Evolutionary conservation across 2,797 vertebrate genomes (phyloP).

Genomic region (Hyperoplus immaculatus): DNA sequence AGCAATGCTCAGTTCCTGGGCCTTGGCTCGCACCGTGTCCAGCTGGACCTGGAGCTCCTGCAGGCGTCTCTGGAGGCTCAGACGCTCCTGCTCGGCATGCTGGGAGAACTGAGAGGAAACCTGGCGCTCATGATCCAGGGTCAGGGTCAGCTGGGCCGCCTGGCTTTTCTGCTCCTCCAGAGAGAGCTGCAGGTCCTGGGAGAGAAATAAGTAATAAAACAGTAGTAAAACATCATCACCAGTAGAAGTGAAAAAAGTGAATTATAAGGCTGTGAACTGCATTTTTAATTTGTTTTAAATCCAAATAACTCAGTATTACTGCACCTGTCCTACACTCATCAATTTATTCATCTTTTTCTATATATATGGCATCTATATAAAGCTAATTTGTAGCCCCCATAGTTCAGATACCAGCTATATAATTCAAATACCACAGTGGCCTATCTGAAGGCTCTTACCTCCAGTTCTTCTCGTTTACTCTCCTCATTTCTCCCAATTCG

Average conservation of each 20-base stretch:
- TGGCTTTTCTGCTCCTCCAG: constrained; percentile 88
- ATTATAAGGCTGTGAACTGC: neutral
- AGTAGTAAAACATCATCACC: neutral
- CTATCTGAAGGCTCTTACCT: constrained; percentile 82
- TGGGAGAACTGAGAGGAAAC: constrained; percentile 85
- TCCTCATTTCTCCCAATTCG: constrained; percentile 86
- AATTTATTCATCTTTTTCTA: neutral
- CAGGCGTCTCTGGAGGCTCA: constrained; percentile 80
- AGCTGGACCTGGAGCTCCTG: constrained; percentile 89
- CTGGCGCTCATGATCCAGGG: constrained; percentile 89
- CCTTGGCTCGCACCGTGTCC: constrained; percentile 88
- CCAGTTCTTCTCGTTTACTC: constrained; percentile 90
- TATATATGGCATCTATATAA: neutral
- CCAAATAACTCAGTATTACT: too few relatives aligned
- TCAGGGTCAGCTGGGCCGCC: constrained; percentile 82
- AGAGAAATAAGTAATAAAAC: constrained; percentile 2
- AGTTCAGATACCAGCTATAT: neutral
- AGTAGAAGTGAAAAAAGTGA: neutral
- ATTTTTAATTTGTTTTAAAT: too few relatives aligned
- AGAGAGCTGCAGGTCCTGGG: constrained; percentile 91
- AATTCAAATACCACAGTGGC: neutral
- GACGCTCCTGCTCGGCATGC: constrained; percentile 84
- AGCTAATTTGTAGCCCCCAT: neutral
- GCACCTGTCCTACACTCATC: too few relatives aligned
- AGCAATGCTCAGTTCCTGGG: constrained; percentile 87